These are phyloP conservation scores for Mesoclemmys tuberculata DNA, from an alignment of 2,113 vertebrate genomes.

Conservation along the genomic window DNA sequence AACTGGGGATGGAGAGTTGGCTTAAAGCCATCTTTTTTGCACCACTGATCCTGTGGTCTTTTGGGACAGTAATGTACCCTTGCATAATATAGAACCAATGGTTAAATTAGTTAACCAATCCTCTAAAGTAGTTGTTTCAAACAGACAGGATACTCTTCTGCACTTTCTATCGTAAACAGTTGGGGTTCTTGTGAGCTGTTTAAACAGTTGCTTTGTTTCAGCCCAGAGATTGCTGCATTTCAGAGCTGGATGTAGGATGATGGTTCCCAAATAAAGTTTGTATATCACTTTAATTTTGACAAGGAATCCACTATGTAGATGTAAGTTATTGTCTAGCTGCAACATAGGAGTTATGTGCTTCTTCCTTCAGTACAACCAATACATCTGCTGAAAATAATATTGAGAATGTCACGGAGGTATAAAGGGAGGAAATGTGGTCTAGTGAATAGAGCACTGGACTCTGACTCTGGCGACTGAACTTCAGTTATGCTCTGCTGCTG, in stretches of 20 bases:
- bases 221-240: neutral
- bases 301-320: neutral
- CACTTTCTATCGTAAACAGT: neutral
- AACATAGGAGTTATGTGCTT: neutral
- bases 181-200: accelerated
- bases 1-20: neutral
- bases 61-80: neutral
- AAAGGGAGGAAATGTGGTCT: neutral
- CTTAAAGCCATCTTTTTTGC: neutral
- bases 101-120: neutral
- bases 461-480: neutral
- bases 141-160: neutral
- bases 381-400: neutral
- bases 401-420: accelerated
- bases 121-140: neutral
- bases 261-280: neutral
- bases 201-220: neutral
- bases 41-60: neutral
- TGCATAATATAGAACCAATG: neutral
- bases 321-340: neutral
- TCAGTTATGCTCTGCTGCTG: neutral
- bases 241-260: neutral
- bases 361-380: neutral
- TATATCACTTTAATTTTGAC: neutral
- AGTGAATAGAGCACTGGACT: neutral